Evolutionary conservation across 2,113 vertebrate genomes (phyloP).

Genomic region (Callospermophilus lateralis): DNA sequence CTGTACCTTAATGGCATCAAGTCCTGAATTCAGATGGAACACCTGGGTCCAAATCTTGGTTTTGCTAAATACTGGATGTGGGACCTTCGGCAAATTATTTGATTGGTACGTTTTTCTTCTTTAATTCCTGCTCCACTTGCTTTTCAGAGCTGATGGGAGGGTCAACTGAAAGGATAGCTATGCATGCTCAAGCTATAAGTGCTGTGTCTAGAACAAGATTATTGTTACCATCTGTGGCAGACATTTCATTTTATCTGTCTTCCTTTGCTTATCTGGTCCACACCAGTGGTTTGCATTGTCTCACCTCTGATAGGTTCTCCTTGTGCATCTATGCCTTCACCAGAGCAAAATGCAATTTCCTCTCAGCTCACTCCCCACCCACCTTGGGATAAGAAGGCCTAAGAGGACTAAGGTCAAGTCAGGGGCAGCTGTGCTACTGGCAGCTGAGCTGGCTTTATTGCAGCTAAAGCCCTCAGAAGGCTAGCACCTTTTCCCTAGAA

Average conservation of each 20-base stretch:
- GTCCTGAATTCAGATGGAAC: background rate
- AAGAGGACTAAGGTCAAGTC: background rate
- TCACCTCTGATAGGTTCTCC: background rate
- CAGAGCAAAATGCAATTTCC: background rate
- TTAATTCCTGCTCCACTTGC: background rate
- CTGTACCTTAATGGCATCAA: background rate
- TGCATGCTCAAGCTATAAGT: too few relatives aligned
- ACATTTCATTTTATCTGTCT: background rate
- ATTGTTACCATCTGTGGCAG: background rate
- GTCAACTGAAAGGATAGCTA: background rate
- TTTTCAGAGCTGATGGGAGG: background rate
- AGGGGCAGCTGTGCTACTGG: background rate
- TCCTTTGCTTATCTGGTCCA: background rate
- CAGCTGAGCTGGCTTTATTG: background rate
- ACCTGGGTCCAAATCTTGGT: background rate
- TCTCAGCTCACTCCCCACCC: background rate
- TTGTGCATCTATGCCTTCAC: background rate
- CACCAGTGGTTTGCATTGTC: too few relatives aligned
- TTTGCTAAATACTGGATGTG: background rate
- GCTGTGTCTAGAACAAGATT: background rate
- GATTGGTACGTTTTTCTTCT: background rate
- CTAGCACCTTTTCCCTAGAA: background rate
- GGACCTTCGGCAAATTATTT: background rate
- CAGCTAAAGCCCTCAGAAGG: background rate
- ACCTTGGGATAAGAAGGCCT: background rate